Percentiles rank a stretch among this genome's conserved stretches.
phyloP scores from a whole-genome alignment of 2,113 vertebrate genomes.

The Pagrus major region DNA sequence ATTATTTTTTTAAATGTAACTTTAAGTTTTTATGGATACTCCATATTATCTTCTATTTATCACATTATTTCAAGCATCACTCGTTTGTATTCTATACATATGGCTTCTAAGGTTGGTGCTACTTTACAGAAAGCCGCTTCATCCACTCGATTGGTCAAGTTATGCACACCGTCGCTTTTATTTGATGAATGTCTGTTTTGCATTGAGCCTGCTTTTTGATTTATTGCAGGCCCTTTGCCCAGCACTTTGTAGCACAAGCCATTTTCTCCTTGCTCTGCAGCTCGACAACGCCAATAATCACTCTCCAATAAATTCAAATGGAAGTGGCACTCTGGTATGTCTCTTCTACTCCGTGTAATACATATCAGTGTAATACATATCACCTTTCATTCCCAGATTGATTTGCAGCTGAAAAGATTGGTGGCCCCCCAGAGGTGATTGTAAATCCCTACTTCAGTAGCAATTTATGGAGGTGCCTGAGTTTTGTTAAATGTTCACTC shows the following conservation, averaged over 20 bases:
- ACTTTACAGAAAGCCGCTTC: conserved; percentile 24
- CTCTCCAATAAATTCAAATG: conserved; percentile 77
- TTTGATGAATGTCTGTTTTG: conserved; percentile 76
- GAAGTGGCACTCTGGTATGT: conserved; percentile 71
- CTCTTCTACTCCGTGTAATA: conserved; percentile 61
- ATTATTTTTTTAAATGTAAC: not conserved
- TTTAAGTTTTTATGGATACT: conserved; percentile 3
- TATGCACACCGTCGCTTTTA: conserved; percentile 55
- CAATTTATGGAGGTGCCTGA: conserved; percentile 66
- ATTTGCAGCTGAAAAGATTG: conserved; percentile 74
- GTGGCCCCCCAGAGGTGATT: conserved; percentile 54
- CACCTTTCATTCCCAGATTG: conserved; percentile 71
- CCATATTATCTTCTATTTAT: not conserved
- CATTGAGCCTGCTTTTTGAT: conserved; percentile 70
- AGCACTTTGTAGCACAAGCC: conserved; percentile 65
- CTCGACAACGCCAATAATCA: conserved; percentile 75
- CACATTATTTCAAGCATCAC: not conserved
- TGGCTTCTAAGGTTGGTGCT: not conserved
- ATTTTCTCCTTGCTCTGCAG: conserved; percentile 73
- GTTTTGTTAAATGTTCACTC: conserved; percentile 75
- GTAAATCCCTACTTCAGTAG: conserved; percentile 64
- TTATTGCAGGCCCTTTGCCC: conserved; percentile 67
- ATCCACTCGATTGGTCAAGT: conserved; percentile 33
- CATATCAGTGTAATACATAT: conserved; percentile 70
- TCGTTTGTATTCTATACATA: conserved; percentile 11